phyloP scores from a whole-genome alignment of 2,888 invertebrate genomes.

The Alloscopus bannaensis region DNA sequence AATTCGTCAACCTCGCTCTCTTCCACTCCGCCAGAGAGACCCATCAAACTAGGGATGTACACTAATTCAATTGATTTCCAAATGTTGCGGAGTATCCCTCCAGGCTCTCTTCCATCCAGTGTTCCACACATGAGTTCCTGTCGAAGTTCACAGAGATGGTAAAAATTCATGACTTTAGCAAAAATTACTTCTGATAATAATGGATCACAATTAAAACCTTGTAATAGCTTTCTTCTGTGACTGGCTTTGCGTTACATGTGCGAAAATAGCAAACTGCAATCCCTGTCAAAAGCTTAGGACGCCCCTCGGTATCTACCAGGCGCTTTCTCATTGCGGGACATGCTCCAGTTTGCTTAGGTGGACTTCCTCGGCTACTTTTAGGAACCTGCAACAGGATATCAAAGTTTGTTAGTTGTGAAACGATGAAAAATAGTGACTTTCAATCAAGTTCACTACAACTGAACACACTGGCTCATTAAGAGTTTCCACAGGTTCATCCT shows the following conservation, averaged over 20 bases:
- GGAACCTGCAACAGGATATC: slow-evolving; percentile 22
- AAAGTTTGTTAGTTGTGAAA: no score
- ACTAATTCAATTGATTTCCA: slow-evolving; percentile 92
- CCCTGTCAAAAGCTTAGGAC: slow-evolving; percentile 84
- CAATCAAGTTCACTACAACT: neutral
- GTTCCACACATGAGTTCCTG: slow-evolving; percentile 83
- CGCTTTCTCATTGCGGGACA: slow-evolving; percentile 81
- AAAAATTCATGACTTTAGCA: neutral
- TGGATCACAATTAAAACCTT: slow-evolving; percentile 78
- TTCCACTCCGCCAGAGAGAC: slow-evolving; percentile 81
- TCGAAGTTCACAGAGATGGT: neutral
- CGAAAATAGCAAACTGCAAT: slow-evolving; percentile 91
- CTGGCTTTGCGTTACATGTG: slow-evolving; percentile 86
- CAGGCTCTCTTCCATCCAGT: slow-evolving; percentile 86
- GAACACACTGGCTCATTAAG: slow-evolving; percentile 75
- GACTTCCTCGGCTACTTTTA: slow-evolving; percentile 65
- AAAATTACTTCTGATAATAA: neutral
- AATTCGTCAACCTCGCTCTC: slow-evolving; percentile 86
- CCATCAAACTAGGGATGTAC: slow-evolving; percentile 84
- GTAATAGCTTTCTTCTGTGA: slow-evolving; percentile 95
- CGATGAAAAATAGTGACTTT: no score
- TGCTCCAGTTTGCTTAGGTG: slow-evolving; percentile 67
- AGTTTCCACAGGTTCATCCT: slow-evolving; percentile 85
- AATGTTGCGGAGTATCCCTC: slow-evolving; percentile 86
- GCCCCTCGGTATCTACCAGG: slow-evolving; percentile 89